These are phyloP conservation scores for Capricornis sumatraensis DNA, from an alignment of 2,113 vertebrate species.

Conservation along the genomic window DNA sequence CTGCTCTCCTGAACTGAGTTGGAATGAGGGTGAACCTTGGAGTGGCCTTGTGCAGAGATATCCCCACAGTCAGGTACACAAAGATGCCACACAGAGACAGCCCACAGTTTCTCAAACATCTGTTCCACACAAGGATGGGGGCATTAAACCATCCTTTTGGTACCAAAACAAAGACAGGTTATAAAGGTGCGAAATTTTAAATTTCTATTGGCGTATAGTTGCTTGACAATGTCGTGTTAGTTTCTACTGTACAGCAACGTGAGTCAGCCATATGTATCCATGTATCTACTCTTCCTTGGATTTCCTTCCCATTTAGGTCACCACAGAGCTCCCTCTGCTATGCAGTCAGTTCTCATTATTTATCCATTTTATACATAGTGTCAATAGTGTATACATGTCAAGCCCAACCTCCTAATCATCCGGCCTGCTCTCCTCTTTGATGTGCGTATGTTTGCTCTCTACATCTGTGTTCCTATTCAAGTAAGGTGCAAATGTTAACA, in stretches of 20 bases:
- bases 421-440: not conserved
- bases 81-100: not conserved
- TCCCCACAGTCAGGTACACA: not conserved
- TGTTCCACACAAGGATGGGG: not conserved
- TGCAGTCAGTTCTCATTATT: not conserved
- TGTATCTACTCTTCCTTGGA: not conserved
- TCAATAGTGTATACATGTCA: not conserved
- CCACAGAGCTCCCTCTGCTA: not conserved
- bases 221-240: not conserved
- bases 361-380: not conserved
- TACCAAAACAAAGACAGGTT: not conserved
- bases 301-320: not conserved
- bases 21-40: fast-evolving
- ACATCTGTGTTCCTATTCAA: not conserved
- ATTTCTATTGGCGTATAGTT: not conserved
- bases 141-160: no score
- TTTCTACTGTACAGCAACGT: not conserved
- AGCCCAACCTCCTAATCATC: not conserved
- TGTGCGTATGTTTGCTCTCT: not conserved
- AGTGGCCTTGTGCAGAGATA: fast-evolving
- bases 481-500: not conserved
- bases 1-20: not conserved
- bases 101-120: not conserved
- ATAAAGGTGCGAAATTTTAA: not conserved
- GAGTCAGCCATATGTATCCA: not conserved